Evolutionary conservation across 2,113 vertebrate species (phyloP).

Genomic region (Lates calcarifer): DNA sequence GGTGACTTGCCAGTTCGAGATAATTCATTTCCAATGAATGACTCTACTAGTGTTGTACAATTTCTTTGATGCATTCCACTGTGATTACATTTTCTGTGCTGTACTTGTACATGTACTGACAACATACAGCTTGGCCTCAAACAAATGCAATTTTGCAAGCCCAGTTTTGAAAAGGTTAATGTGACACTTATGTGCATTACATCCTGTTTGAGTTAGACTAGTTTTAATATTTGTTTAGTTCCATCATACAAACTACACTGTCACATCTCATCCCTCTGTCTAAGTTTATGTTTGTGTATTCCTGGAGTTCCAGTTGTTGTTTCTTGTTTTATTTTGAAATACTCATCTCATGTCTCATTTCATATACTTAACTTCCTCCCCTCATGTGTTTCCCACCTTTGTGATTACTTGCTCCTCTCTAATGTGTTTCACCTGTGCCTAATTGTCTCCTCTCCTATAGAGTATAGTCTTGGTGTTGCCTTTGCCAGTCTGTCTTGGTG

Average conservation of each 20-base stretch:
- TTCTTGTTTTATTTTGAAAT: neutral
- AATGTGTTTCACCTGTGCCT: neutral
- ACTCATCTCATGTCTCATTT: neutral
- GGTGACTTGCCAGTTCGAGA: conserved; percentile 8
- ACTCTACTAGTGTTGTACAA: conserved; percentile 20
- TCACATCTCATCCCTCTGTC: too few species aligned
- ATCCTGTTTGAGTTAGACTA: too few species aligned
- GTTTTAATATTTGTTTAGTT: too few species aligned
- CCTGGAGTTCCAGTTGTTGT: neutral
- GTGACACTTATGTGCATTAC: neutral
- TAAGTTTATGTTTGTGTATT: too few species aligned
- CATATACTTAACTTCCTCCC: neutral
- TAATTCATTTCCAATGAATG: conserved; percentile 39
- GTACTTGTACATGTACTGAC: neutral
- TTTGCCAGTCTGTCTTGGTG: too few species aligned
- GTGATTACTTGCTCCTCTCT: neutral
- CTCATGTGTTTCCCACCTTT: too few species aligned
- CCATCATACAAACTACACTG: too few species aligned
- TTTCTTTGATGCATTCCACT: conserved; percentile 32
- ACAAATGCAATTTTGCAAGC: neutral
- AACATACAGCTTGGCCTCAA: neutral
- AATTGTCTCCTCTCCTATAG: neutral
- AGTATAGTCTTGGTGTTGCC: neutral
- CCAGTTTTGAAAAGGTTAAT: neutral
- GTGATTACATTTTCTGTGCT: conserved; percentile 18